phyloP scores from a whole-genome alignment of 2,113 vertebrate species.

The human (Homo sapiens) region DNA sequence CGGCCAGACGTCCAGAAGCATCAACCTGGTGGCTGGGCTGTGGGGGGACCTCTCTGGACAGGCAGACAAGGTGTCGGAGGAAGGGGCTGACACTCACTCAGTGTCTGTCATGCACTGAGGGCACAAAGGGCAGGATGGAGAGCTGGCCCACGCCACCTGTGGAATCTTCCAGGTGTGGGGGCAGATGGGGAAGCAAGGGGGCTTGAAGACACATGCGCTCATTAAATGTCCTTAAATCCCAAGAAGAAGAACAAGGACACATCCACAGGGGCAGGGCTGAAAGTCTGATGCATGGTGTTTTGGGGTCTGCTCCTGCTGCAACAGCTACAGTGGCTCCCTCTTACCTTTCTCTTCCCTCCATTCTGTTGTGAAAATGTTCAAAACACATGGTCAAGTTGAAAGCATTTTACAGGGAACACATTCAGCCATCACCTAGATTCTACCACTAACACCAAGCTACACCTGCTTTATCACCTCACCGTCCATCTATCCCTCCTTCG shows the following conservation, averaged over 20 bases:
- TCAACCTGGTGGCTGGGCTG: rapidly evolving
- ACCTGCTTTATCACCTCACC: rapidly evolving
- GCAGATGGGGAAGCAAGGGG: not conserved
- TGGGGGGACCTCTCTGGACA: not conserved
- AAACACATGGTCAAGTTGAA: rapidly evolving
- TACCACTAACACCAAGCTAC: rapidly evolving
- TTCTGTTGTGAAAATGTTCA: rapidly evolving
- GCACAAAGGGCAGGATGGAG: not conserved
- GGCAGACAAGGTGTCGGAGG: not conserved
- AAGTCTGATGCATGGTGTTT: rapidly evolving
- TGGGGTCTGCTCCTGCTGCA: not conserved
- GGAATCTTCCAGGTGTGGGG: not conserved
- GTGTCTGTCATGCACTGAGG: rapidly evolving
- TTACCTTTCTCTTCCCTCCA: not conserved
- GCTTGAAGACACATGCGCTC: not conserved
- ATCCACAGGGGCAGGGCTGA: rapidly evolving
- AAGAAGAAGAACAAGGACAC: not conserved
- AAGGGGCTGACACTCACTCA: not conserved
- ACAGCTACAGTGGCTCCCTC: rapidly evolving
- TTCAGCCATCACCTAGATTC: rapidly evolving
- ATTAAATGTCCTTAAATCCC: rapidly evolving
- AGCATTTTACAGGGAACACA: rapidly evolving
- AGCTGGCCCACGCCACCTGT: not conserved
- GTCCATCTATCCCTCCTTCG: rapidly evolving
- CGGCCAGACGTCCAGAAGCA: not conserved